Evolutionary conservation across 1,140 invertebrate genomes (phyloP).

Genomic region (Solenopsis fugax): DNA sequence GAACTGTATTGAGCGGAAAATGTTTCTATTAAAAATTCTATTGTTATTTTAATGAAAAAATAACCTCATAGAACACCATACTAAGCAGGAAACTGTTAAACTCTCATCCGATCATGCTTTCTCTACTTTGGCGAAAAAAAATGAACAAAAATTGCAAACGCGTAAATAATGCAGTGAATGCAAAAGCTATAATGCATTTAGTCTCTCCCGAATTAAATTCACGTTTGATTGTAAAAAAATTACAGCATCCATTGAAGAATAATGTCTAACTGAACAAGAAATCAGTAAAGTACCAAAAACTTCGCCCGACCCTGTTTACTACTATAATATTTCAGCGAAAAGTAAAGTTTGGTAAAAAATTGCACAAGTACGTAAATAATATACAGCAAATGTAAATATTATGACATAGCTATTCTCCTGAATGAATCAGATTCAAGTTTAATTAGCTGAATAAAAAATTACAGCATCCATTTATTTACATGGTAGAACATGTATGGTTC

Average conservation of each 20-base stretch:
- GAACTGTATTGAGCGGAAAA: neutral
- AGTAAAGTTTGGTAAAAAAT: neutral
- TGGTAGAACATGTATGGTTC: neutral
- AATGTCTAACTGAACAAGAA: neutral
- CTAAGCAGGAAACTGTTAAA: neutral
- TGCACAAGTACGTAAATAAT: too few species aligned
- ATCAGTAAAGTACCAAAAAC: neutral
- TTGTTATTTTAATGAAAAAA: neutral
- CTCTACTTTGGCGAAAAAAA: neutral
- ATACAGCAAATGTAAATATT: too few species aligned
- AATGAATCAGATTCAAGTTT: neutral
- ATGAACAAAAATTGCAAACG: neutral
- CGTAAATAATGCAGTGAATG: neutral
- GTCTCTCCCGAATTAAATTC: neutral
- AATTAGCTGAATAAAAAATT: constrained; percentile 1
- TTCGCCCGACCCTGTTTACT: neutral
- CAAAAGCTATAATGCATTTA: neutral
- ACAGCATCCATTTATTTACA: neutral
- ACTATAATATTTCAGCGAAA: neutral
- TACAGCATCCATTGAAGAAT: neutral
- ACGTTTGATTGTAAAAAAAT: neutral
- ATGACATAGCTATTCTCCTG: neutral
- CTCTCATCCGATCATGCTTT: neutral
- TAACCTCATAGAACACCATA: neutral
- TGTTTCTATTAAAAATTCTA: neutral